A percentile compares a stretch with the other conserved stretches of the same genome.
phyloP scores from a whole-genome alignment of 2,797 vertebrate species.

The Orestias chungarensis region DNA sequence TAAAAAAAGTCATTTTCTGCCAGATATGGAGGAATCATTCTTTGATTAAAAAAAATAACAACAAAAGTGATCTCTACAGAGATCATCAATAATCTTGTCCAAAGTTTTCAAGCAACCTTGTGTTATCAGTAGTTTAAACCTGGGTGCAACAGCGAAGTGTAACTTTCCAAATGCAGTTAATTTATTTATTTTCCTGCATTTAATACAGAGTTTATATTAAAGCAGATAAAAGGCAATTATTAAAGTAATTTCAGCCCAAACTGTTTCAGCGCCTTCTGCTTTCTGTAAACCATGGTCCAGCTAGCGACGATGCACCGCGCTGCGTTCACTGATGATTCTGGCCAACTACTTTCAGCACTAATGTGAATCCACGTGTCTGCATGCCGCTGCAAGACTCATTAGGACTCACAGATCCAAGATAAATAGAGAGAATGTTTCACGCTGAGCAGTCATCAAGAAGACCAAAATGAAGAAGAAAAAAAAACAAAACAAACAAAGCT shows the following conservation, averaged over 20 bases:
- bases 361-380: conserved; percentile 11
- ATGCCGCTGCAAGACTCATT: conserved; percentile 40
- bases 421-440: conserved; percentile 39
- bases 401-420: conserved; percentile 40
- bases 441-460: conserved; percentile 36
- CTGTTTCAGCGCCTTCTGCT: conserved; percentile 14
- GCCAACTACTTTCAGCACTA: conserved; percentile 22
- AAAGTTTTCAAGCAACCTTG: background rate
- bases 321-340: conserved; percentile 42
- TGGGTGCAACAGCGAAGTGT: too few relatives aligned
- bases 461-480: too few relatives aligned
- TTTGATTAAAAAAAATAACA: too few relatives aligned
- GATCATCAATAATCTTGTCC: too few relatives aligned
- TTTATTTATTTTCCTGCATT: background rate
- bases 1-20: too few relatives aligned
- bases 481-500: too few relatives aligned
- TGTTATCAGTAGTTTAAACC: background rate
- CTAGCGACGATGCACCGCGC: conserved; percentile 12
- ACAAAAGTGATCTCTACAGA: too few relatives aligned
- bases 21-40: too few relatives aligned
- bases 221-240: conserved; percentile 1
- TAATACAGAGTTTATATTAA: background rate
- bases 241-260: conserved; percentile 12
- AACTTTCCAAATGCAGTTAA: background rate
- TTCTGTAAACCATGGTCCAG: conserved; percentile 33